Evolutionary conservation across 2,888 invertebrate genomes (phyloP).

Genomic region (Dromius quadrimaculatus): DNA sequence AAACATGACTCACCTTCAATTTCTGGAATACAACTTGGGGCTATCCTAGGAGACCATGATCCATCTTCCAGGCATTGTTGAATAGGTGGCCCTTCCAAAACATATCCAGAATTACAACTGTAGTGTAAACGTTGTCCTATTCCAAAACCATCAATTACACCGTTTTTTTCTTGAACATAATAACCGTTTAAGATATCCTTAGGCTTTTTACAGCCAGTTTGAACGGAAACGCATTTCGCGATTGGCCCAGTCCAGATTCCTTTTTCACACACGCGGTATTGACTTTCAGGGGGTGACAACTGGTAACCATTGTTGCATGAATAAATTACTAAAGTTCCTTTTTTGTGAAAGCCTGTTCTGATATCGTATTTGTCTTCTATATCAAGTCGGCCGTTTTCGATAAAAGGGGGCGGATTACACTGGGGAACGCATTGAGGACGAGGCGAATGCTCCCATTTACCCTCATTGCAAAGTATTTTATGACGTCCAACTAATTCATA

Average conservation of each 20-base stretch:
- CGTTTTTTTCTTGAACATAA: constrained; percentile 61
- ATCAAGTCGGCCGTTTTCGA: constrained; percentile 61
- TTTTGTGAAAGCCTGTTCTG: constrained; percentile 56
- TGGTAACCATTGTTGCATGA: constrained; percentile 61
- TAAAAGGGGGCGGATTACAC: constrained; percentile 62
- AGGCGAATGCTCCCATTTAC: constrained; percentile 61
- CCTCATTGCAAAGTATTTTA: constrained; percentile 62
- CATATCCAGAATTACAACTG: constrained; percentile 63
- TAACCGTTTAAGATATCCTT: constrained; percentile 62
- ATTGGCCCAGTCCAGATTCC: constrained; percentile 65
- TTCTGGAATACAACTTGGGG: constrained; percentile 59
- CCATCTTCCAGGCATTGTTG: constrained; percentile 64
- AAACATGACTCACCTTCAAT: constrained; percentile 52
- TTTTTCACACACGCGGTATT: constrained; percentile 63
- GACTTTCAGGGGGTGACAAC: constrained; percentile 61
- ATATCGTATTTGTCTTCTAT: constrained; percentile 58
- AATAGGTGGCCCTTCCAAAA: constrained; percentile 60
- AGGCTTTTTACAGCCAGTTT: constrained; percentile 60
- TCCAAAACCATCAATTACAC: constrained; percentile 56
- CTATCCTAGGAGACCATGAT: constrained; percentile 63
- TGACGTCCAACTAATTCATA: constrained; percentile 63
- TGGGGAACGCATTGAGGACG: constrained; percentile 60
- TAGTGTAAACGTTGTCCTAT: constrained; percentile 63
- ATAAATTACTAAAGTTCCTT: constrained; percentile 63
- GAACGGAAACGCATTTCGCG: constrained; percentile 60